Percentiles rank a stretch among this genome's conserved stretches.
Conservation (phyloP, 2,113 vertebrate species). For the Sakesphorus luctuosus region DNA sequence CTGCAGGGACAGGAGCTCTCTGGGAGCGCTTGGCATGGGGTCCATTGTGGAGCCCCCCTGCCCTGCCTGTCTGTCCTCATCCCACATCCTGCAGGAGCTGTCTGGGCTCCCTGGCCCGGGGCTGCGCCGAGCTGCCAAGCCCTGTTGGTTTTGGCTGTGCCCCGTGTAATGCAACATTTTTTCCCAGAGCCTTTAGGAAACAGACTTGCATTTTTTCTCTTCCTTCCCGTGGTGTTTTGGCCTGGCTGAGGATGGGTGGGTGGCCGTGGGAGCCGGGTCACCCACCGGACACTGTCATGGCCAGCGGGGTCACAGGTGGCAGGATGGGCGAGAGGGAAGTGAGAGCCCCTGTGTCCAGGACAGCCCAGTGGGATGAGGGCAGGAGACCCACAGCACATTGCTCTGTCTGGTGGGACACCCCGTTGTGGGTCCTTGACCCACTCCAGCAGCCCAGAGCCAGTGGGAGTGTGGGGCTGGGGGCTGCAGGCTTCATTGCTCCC, state of each 20-base stretch:
- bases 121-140: neutral
- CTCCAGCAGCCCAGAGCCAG: accelerated
- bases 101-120: conserved; percentile 39
- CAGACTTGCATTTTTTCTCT: conserved; percentile 46
- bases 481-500: neutral
- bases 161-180: conserved; percentile 15
- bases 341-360: neutral
- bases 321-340: accelerated
- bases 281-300: neutral
- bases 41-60: neutral
- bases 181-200: conserved; percentile 63
- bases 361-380: accelerated
- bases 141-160: conserved; percentile 66
- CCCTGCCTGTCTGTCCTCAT: neutral
- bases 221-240: conserved; percentile 5
- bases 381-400: neutral
- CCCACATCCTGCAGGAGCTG: conserved; percentile 56
- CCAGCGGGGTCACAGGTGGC: neutral
- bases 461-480: neutral
- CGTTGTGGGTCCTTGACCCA: accelerated
- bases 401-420: accelerated
- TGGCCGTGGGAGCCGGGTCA: neutral
- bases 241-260: neutral
- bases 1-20: neutral
- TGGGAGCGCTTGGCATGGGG: neutral